Evolutionary conservation across 2,888 invertebrate genomes (phyloP).

Genomic region (Drosophila falleni): DNA sequence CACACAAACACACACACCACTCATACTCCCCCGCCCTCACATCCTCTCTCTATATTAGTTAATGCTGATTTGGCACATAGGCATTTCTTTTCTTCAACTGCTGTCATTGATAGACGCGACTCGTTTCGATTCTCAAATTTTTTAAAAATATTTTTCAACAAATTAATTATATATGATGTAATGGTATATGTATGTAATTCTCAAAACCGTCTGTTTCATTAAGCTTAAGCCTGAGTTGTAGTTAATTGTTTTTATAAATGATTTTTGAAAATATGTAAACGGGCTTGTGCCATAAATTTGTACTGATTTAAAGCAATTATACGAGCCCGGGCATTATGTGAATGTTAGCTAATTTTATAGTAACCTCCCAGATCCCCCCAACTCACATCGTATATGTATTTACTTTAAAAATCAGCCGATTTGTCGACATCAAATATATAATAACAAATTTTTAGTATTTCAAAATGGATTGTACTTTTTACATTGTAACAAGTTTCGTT

Average conservation of each 20-base stretch:
- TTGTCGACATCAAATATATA: conserved; percentile 47
- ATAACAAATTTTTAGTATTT: conserved; percentile 56
- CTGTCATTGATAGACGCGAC: conserved; percentile 50
- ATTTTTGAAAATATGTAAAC: conserved; percentile 56
- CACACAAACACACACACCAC: conserved; percentile 22
- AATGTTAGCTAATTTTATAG: conserved; percentile 79
- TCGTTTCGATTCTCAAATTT: conserved; percentile 19
- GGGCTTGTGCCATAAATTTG: conserved; percentile 53
- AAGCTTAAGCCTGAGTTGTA: conserved; percentile 75
- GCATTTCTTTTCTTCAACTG: conserved; percentile 54
- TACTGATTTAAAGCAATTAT: conserved; percentile 55
- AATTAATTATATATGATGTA: conserved; percentile 65
- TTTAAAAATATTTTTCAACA: conserved; percentile 51
- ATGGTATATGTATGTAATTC: conserved; percentile 66
- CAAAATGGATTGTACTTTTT: conserved; percentile 48
- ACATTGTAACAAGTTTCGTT: conserved; percentile 70
- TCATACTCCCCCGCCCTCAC: conserved; percentile 16
- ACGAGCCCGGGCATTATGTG: conserved; percentile 60
- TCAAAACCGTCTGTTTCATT: conserved; percentile 69
- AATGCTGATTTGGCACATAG: conserved; percentile 48
- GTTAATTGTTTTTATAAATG: conserved; percentile 76
- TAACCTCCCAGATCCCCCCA: conserved; percentile 47
- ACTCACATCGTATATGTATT: conserved; percentile 51
- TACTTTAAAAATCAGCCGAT: conserved; percentile 52
- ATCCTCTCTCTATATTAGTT: conserved; percentile 32